Conservation (phyloP, 2,113 vertebrate genomes). For the Benitochromis conjunctus region DNA sequence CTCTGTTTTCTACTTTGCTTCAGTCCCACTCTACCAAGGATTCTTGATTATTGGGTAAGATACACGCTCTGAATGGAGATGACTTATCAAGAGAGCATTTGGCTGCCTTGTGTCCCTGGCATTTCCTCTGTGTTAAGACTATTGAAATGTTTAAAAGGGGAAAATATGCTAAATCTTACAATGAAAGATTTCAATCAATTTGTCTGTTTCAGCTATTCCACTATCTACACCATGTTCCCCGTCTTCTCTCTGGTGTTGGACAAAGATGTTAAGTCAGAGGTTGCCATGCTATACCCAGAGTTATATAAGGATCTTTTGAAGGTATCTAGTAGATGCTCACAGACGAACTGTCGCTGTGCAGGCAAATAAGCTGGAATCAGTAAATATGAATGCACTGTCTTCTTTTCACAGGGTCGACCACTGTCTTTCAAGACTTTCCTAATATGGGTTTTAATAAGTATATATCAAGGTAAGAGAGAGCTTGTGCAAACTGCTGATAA, state of each 20-base stretch:
- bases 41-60: constrained; percentile 97
- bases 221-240: constrained; percentile 97
- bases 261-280: constrained; percentile 97
- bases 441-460: constrained; percentile 97
- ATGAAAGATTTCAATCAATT: not conserved
- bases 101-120: constrained; percentile 35
- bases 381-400: not conserved
- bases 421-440: constrained; percentile 96
- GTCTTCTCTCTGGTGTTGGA: constrained; percentile 97
- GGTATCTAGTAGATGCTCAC: constrained; percentile 62
- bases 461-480: constrained; percentile 90
- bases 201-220: constrained; percentile 83
- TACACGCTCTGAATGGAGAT: constrained; percentile 6
- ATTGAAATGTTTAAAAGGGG: constrained; percentile 28
- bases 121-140: constrained; percentile 62
- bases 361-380: rapidly evolving
- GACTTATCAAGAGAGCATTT: constrained; percentile 59
- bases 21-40: constrained; percentile 95
- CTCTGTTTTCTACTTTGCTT: constrained; percentile 96
- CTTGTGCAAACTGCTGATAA: not conserved
- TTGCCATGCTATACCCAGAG: constrained; percentile 97
- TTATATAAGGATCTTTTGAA: constrained; percentile 97
- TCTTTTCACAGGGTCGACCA: constrained; percentile 81
- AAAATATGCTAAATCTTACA: constrained; percentile 12
- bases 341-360: not conserved